A percentile compares a stretch with the other conserved stretches of the same genome.
These are phyloP conservation scores for Pygathrix nemaeus DNA, from an alignment of 2,113 vertebrate species.

Conservation along the genomic window DNA sequence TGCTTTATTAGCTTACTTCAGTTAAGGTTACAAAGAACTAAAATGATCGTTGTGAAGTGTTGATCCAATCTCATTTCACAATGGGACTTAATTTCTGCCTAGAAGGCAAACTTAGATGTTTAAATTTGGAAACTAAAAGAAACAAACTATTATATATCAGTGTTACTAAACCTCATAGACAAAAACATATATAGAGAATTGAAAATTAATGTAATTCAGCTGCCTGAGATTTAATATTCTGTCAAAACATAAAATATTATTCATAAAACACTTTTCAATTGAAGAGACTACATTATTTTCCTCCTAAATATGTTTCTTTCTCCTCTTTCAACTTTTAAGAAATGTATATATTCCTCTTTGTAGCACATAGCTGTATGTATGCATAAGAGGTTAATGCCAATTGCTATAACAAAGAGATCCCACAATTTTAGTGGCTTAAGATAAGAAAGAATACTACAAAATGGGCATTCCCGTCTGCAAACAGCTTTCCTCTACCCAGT, in stretches of 20 bases:
- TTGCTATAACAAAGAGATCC: neutral
- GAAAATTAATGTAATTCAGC: constrained; percentile 42
- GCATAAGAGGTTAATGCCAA: neutral
- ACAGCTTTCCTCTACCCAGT: neutral
- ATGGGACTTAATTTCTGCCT: constrained; percentile 71
- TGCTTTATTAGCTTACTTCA: constrained; percentile 79
- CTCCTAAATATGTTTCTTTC: neutral
- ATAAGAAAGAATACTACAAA: neutral
- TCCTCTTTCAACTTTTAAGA: neutral
- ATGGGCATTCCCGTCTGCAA: neutral
- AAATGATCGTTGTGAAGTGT: constrained; percentile 73
- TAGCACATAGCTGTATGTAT: neutral
- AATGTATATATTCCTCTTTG: constrained; percentile 6
- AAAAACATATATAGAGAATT: neutral
- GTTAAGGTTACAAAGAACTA: constrained; percentile 73
- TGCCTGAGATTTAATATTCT: constrained; percentile 28
- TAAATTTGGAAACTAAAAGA: constrained; percentile 66
- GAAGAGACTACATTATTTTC: neutral
- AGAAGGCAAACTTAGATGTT: constrained; percentile 61
- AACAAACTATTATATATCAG: constrained; percentile 54
- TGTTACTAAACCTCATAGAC: constrained; percentile 25
- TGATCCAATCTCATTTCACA: constrained; percentile 73
- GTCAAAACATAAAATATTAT: constrained; percentile 1
- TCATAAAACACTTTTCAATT: neutral
- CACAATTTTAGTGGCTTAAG: neutral